Conservation (phyloP, 2,113 vertebrate genomes). For the Elgaria multicarinata region DNA sequence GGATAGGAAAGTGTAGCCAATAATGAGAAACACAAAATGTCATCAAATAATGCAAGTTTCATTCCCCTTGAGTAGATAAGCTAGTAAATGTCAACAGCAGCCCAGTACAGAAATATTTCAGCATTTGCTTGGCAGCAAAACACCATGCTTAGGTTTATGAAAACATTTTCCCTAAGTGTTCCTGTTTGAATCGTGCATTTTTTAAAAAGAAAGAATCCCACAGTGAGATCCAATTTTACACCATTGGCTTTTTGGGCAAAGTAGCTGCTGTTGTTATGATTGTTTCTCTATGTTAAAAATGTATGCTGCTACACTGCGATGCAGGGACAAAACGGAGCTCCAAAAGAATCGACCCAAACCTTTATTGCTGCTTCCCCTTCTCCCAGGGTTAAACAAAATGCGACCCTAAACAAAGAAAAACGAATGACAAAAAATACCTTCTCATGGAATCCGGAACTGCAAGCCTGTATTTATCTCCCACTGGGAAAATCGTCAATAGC, state of each 20-base stretch:
- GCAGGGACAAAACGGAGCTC: background rate
- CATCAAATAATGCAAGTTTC: conserved; percentile 27
- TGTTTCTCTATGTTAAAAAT: background rate
- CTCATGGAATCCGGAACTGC: too few relatives aligned
- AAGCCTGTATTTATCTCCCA: background rate
- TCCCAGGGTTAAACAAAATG: background rate
- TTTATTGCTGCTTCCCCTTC: background rate
- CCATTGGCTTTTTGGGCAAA: background rate
- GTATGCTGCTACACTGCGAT: background rate
- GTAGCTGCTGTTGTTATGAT: too few relatives aligned
- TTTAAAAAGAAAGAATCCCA: background rate
- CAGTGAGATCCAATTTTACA: conserved; percentile 5
- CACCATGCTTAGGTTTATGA: background rate
- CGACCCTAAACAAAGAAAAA: background rate
- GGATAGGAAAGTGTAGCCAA: background rate
- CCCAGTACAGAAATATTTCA: conserved; percentile 15
- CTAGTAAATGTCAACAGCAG: conserved; percentile 6
- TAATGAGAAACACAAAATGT: conserved; percentile 34
- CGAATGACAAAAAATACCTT: background rate
- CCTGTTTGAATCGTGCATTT: conserved; percentile 20
- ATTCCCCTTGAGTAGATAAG: conserved; percentile 32
- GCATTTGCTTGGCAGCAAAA: conserved; percentile 14
- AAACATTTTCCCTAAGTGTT: background rate
- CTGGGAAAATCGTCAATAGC: background rate
- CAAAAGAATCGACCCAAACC: background rate